Evolutionary conservation across 2,888 invertebrate species (phyloP), one percentile per base, ranked within the genome.

Genomic region (Polydrusus cervinus): DNA sequence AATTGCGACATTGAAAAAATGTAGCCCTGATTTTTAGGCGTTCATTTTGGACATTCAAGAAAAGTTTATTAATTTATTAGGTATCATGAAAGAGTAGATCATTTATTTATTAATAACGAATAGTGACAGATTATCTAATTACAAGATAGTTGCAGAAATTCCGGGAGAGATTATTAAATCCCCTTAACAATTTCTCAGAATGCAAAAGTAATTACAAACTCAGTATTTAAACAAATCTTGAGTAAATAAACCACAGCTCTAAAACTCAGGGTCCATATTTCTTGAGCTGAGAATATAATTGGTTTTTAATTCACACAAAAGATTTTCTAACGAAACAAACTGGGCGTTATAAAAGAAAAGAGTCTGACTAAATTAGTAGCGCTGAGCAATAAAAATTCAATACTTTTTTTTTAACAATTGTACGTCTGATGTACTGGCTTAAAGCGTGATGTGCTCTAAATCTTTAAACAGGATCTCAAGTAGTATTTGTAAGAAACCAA

Each of bases 1-100:
- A 57, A 57, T 60, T 45, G 57, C 40, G 49, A 57, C 74, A 55
- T 18, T 53, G 61, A 68, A 73, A 61, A 65, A 74, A 70, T 64
- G 34, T n/a, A 18, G 34, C 40, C 20, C 18, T n/a, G 61, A 38
- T 40, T 18, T 60, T 60, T 11, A 60, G 34, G 38, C 57, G 11
- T 18, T 16, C 18, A 10, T 10, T 13, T 53, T 13, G 20, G 53
- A 25, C 25, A 5, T 25, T 53, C 6, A 6, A 53, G 25, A 53
- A 11, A 13, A 53, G n/a, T n/a, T n/a, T n/a, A n/a, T n/a, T n/a
- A n/a, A n/a, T n/a, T n/a, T n/a, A n/a, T n/a, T n/a, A n/a, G n/a
- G n/a, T n/a, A n/a, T n/a, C n/a, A n/a, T n/a, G n/a, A n/a, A n/a
- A n/a, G n/a, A n/a, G n/a, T n/a, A n/a, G n/a, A n/a, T n/a, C n/a